A percentile compares a stretch with the other conserved stretches of the same genome.
Conservation (phyloP, 2,888 invertebrate species). For the Archips crataeganus region DNA sequence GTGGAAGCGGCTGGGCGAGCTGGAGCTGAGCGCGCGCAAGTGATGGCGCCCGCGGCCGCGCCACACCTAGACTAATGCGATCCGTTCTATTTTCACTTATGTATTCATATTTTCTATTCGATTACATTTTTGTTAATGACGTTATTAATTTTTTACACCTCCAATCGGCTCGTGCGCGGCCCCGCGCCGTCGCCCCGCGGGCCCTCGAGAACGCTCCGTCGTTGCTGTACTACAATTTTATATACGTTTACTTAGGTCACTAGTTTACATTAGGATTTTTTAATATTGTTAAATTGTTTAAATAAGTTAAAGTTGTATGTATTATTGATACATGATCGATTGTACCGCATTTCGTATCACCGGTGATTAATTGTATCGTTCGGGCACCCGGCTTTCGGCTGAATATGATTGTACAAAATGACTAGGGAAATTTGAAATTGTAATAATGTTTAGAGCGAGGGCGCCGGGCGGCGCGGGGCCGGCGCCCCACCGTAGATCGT, state of each 20-base stretch:
- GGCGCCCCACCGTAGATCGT: conserved; percentile 70
- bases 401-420: conserved; percentile 82
- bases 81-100: conserved; percentile 79
- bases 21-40: conserved; percentile 89
- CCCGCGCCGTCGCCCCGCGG: conserved; percentile 51
- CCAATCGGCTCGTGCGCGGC: conserved; percentile 56
- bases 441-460: conserved; percentile 69
- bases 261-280: conserved; percentile 82
- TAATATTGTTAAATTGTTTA: conserved; percentile 83
- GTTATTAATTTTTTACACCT: conserved; percentile 81
- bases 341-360: conserved; percentile 77
- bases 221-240: conserved; percentile 72
- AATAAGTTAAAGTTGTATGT: conserved; percentile 84
- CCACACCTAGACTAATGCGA: conserved; percentile 79
- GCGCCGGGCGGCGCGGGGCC: conserved; percentile 51
- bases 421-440: conserved; percentile 73
- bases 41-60: conserved; percentile 64
- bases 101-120: conserved; percentile 83
- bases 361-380: conserved; percentile 67
- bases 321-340: conserved; percentile 78
- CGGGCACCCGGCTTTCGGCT: conserved; percentile 80
- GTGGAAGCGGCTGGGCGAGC: conserved; percentile 97
- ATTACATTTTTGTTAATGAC: conserved; percentile 83
- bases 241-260: conserved; percentile 77
- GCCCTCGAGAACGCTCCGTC: conserved; percentile 68